Evolutionary conservation across 2,888 invertebrate species (phyloP).

Genomic region (Camponotus fellah): DNA sequence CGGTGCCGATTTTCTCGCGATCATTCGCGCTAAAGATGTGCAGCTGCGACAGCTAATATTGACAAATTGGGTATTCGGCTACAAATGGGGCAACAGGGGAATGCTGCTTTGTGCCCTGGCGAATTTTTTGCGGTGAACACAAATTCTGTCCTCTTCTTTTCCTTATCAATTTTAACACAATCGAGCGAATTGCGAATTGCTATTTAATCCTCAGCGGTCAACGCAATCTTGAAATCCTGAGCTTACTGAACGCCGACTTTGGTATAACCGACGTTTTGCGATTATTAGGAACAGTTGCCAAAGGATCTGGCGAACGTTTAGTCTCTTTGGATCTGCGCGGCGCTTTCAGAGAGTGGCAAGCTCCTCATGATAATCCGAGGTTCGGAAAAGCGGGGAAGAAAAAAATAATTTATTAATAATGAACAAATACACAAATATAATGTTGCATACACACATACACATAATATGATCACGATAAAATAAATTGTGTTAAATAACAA

Average conservation of each 20-base stretch:
- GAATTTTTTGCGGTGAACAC: constrained; percentile 80
- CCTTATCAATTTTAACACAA: background rate
- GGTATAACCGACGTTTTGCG: constrained; percentile 85
- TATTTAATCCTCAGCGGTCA: constrained; percentile 83
- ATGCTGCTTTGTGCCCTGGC: constrained; percentile 82
- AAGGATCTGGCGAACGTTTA: constrained; percentile 82
- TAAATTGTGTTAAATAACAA: constrained; percentile 5
- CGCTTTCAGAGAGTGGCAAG: constrained; percentile 86
- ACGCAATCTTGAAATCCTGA: constrained; percentile 83
- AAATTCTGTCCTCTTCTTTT: background rate
- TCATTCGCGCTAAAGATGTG: constrained; percentile 84
- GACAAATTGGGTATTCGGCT: constrained; percentile 86
- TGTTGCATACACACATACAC: too few species aligned
- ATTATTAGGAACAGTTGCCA: constrained; percentile 84
- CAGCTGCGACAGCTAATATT: constrained; percentile 85
- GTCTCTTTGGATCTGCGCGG: constrained; percentile 85
- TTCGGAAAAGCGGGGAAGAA: constrained; percentile 52
- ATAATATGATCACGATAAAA: background rate
- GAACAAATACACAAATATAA: background rate
- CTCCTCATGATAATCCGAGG: constrained; percentile 82
- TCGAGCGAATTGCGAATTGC: background rate
- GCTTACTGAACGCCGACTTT: constrained; percentile 86
- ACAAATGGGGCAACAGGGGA: constrained; percentile 83
- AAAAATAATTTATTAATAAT: background rate
- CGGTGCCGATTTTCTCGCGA: constrained; percentile 84